Evolutionary conservation across 2,113 vertebrate genomes (phyloP).

Genomic region (Xenopus tropicalis): UCB_Xtro_10.0 CM004447.2:31146001-31146500

Average conservation of each 20-base stretch:
- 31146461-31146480: slow-evolving; percentile 76
- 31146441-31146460: slow-evolving; percentile 77
- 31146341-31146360: slow-evolving; percentile 64
- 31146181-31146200: slow-evolving; percentile 8
- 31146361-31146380: slow-evolving; percentile 63
- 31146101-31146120: not conserved
- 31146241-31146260: slow-evolving; percentile 45
- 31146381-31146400: slow-evolving; percentile 72
- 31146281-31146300: slow-evolving; percentile 49
- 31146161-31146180: not conserved
- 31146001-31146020: too few relatives aligned
- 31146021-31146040: too few relatives aligned
- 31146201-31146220: not conserved
- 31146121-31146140: not conserved
- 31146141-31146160: not conserved
- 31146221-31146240: slow-evolving; percentile 4
- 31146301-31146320: slow-evolving; percentile 58
- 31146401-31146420: slow-evolving; percentile 69
- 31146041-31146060: too few relatives aligned
- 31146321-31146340: slow-evolving; percentile 57
- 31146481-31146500: slow-evolving; percentile 77
- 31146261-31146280: slow-evolving; percentile 49
- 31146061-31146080: too few relatives aligned
- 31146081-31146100: not conserved
- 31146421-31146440: slow-evolving; percentile 67